Evolutionary conservation across 2,113 vertebrate genomes (phyloP), one percentile per base, ranked within the genome.

Genomic region (Crotalus tigris): DNA sequence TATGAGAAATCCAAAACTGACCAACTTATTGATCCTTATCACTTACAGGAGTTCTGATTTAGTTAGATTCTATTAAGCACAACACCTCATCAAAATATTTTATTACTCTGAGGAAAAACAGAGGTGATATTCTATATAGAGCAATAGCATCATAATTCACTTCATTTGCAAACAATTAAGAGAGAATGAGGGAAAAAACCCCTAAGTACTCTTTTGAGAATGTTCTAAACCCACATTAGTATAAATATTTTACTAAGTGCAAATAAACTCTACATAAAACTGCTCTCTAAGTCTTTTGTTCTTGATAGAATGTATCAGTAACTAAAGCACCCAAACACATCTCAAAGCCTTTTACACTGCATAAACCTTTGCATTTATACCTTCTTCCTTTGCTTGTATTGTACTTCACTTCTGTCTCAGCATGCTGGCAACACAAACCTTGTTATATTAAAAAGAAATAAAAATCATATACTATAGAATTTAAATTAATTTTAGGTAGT

Each of bases 191-290:
- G 11, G 33, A 2, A 9, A 24, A 46, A 88, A 12, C 23, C 3
- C 13, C 39, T 90, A 59, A 61, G 39, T 59, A 90, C 46, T 61
- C 23, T 88, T 88, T 57, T 90, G 88, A 61, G 88, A 46, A 90
- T 29, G 12, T 90, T 57, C 39, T 24, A 59, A 57, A 44, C 55
- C 2, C 57, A 26, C 55, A 59, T 46, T 90, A 90, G 57, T 44
- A 61, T 90, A 59, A 90, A 90, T 61, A 90, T 61, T 90, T 89
- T 61, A 61, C 88, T 46, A 61, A 59, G 57, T 49, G 88, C 57
- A 90, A 90, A 61, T 55, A 90, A 90, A 90, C 21, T 21, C 53
- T 89, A 89, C 44, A 23, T 89, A 61, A 59, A 59, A 61, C 23
- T 46, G 11, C 57, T 89, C 24, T 58, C 39, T 39, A 39, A 44